A percentile compares a stretch with the other conserved stretches of the same genome.
phyloP scores from a whole-genome alignment of 1,140 invertebrate genomes.

The Heterodera schachtii region DNA sequence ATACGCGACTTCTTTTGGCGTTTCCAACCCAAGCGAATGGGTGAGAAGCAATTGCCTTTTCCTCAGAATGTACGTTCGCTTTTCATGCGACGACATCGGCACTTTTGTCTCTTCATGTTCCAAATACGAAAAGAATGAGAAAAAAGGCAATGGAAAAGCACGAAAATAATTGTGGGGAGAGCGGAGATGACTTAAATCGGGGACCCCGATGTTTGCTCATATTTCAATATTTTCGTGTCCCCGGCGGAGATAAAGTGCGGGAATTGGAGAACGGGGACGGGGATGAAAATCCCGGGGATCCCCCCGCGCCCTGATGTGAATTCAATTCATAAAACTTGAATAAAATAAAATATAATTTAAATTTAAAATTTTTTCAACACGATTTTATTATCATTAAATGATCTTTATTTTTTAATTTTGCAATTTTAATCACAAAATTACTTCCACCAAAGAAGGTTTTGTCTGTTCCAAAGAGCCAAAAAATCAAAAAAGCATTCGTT shows the following conservation, averaged over 20 bases:
- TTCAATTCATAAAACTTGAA: too few species aligned
- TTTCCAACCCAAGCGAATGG: constrained; percentile 40
- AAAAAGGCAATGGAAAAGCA: neutral
- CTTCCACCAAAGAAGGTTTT: too few species aligned
- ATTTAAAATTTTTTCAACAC: neutral
- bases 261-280: too few species aligned
- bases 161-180: neutral
- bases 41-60: constrained; percentile 46
- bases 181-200: neutral
- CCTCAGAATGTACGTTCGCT: constrained; percentile 44
- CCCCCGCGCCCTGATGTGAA: too few species aligned
- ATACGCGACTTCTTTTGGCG: constrained; percentile 50
- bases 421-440: neutral
- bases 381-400: constrained; percentile 5
- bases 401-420: constrained; percentile 23
- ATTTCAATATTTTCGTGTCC: too few species aligned
- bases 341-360: too few species aligned
- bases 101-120: constrained; percentile 48
- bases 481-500: neutral
- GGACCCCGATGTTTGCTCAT: too few species aligned
- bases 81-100: constrained; percentile 47
- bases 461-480: neutral
- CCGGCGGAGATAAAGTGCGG: too few species aligned
- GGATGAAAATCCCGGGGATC: too few species aligned
- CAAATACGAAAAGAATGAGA: constrained; percentile 29